Conservation (phyloP, 2,888 invertebrate species). For the Nephrotoma appendiculata region DNA sequence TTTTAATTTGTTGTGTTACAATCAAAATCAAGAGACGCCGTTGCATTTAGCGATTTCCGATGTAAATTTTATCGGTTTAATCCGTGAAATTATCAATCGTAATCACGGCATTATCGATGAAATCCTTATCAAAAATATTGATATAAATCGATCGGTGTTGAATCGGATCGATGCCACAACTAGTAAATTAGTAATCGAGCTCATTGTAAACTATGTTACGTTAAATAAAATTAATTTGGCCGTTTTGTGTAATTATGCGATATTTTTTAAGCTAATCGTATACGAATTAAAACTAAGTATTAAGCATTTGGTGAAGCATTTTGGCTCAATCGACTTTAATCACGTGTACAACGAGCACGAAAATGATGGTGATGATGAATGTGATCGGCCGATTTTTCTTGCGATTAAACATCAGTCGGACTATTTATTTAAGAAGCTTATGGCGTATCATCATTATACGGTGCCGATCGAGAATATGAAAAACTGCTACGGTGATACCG, state of each 20-base stretch:
- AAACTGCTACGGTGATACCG: not conserved
- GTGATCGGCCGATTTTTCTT: not conserved
- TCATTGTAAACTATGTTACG: not conserved
- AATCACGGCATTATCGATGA: not conserved
- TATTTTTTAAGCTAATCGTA: not conserved
- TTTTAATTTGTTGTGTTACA: not conserved
- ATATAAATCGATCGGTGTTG: not conserved
- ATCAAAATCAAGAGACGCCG: not conserved
- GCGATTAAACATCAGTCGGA: not conserved
- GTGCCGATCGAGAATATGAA: not conserved
- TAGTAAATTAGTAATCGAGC: not conserved
- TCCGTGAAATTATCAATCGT: not conserved
- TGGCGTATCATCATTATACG: not conserved
- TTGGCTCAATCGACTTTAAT: not conserved
- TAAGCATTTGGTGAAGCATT: not conserved
- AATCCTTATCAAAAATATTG: not conserved
- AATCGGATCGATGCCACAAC: not conserved
- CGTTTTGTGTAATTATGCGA: not conserved
- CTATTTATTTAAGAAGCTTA: not conserved
- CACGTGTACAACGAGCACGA: not conserved
- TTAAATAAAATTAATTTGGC: not conserved
- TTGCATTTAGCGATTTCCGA: not conserved
- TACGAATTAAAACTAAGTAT: not conserved
- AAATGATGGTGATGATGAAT: not conserved
- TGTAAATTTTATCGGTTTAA: not conserved